Evolutionary conservation across 2,888 invertebrate genomes (phyloP).

Genomic region (Trissolcus japonicus): DNA sequence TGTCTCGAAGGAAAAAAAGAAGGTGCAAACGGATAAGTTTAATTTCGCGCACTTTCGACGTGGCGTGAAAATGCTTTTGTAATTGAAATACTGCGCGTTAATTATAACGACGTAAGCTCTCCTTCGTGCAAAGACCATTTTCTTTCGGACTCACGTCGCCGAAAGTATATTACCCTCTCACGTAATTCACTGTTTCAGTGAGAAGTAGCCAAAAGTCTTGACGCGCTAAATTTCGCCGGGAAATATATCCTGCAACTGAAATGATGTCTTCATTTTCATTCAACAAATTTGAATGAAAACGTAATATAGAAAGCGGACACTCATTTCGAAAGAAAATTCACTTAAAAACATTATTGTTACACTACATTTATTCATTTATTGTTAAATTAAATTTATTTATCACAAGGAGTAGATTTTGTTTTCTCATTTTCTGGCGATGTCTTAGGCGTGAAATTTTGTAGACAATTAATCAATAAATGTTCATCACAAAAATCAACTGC

Average conservation of each 20-base stretch:
- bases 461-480: too few species aligned
- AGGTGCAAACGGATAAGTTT: conserved; percentile 38
- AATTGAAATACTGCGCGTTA: conserved; percentile 53
- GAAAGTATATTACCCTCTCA: conserved; percentile 42
- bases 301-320: too few species aligned
- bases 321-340: not conserved
- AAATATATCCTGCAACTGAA: conserved; percentile 39
- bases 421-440: too few species aligned
- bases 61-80: conserved; percentile 45
- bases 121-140: conserved; percentile 33
- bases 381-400: too few species aligned
- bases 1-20: conserved; percentile 27
- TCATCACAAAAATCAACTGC: conserved; percentile 26
- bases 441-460: too few species aligned
- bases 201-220: conserved; percentile 33
- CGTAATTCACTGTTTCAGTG: conserved; percentile 36
- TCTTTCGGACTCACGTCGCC: conserved; percentile 45
- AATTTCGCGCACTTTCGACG: conserved; percentile 44
- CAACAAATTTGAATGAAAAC: conserved; percentile 20
- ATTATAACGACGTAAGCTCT: conserved; percentile 51
- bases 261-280: conserved; percentile 38
- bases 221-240: conserved; percentile 44
- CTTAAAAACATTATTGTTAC: not conserved
- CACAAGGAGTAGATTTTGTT: not conserved
- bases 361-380: not conserved